Conservation (phyloP, 2,797 vertebrate genomes). For the Chaunax sp. region DNA sequence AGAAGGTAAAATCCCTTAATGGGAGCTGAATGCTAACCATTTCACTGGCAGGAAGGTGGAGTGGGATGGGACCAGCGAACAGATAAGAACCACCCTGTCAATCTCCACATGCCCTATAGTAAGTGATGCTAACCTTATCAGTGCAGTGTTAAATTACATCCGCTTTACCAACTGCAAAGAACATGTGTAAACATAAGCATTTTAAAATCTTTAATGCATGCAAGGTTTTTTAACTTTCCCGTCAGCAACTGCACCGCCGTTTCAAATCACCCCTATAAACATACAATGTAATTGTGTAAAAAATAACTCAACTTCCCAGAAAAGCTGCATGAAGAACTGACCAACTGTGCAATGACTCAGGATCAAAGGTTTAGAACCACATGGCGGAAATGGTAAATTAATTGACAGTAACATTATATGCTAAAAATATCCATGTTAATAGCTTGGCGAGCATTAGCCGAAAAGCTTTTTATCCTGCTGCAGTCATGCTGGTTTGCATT, state of each 20-base stretch:
- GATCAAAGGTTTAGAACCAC: slow-evolving; percentile 18
- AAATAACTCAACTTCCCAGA: background rate
- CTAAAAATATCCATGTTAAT: slow-evolving; percentile 21
- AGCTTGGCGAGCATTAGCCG: slow-evolving; percentile 33
- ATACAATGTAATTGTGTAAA: background rate
- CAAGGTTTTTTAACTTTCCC: background rate
- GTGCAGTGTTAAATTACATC: slow-evolving; percentile 20
- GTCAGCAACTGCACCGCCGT: too few species aligned
- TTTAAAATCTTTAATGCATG: slow-evolving; percentile 1
- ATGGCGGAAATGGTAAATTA: slow-evolving; percentile 27
- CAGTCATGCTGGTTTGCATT: slow-evolving; percentile 34
- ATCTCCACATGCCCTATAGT: slow-evolving; percentile 60
- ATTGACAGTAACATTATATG: slow-evolving; percentile 39
- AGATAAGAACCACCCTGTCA: slow-evolving; percentile 61
- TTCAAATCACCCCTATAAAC: background rate
- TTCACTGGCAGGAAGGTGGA: slow-evolving; percentile 35
- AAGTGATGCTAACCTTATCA: slow-evolving; percentile 55
- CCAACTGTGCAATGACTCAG: background rate
- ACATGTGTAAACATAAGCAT: background rate
- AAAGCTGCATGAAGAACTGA: slow-evolving; percentile 1
- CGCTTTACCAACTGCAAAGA: slow-evolving; percentile 7
- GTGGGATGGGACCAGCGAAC: slow-evolving; percentile 34
- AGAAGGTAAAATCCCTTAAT: slow-evolving; percentile 74
- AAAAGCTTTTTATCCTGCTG: slow-evolving; percentile 30
- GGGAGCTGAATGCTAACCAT: slow-evolving; percentile 65